Percentiles rank a stretch among this genome's conserved stretches.
These are phyloP conservation scores for Leptoclinus maculatus DNA, from an alignment of 2,797 vertebrate species.

Conservation along the genomic window DNA sequence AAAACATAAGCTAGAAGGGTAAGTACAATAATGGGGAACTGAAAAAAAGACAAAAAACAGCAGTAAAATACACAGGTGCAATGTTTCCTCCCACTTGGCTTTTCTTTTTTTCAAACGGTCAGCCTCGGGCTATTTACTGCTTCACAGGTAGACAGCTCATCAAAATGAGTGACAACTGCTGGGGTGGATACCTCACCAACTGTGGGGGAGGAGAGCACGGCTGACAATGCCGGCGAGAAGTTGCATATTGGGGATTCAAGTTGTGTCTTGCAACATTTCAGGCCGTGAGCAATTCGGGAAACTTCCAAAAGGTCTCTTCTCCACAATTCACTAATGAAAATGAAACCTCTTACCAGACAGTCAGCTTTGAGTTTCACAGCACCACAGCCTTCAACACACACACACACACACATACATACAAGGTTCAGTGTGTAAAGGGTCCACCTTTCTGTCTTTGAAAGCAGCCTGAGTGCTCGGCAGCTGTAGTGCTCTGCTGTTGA, in stretches of 20 bases:
- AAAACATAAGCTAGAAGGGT: not conserved
- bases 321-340: constrained; percentile 21
- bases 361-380: constrained; percentile 37
- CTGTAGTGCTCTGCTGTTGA: constrained; percentile 68
- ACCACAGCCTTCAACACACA: constrained; percentile 45
- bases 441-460: constrained; percentile 54
- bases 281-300: constrained; percentile 16
- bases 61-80: constrained; percentile 13
- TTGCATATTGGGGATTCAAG: constrained; percentile 24
- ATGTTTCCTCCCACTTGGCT: not conserved
- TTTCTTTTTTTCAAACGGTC: constrained; percentile 13
- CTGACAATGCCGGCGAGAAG: constrained; percentile 35
- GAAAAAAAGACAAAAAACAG: not conserved
- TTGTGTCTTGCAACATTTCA: constrained; percentile 50
- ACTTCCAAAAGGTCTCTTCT: constrained; percentile 28
- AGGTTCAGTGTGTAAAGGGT: constrained; percentile 42
- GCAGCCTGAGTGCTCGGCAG: constrained; percentile 51
- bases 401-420: constrained; percentile 21
- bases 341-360: constrained; percentile 13
- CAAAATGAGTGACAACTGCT: constrained; percentile 58
- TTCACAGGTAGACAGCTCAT: constrained; percentile 50
- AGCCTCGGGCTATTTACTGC: constrained; percentile 31
- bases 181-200: constrained; percentile 34
- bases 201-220: constrained; percentile 25
- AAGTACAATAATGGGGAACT: not conserved